phyloP scores from a whole-genome alignment of 2,113 vertebrate species.

The Amblyornis subalaris region DNA sequence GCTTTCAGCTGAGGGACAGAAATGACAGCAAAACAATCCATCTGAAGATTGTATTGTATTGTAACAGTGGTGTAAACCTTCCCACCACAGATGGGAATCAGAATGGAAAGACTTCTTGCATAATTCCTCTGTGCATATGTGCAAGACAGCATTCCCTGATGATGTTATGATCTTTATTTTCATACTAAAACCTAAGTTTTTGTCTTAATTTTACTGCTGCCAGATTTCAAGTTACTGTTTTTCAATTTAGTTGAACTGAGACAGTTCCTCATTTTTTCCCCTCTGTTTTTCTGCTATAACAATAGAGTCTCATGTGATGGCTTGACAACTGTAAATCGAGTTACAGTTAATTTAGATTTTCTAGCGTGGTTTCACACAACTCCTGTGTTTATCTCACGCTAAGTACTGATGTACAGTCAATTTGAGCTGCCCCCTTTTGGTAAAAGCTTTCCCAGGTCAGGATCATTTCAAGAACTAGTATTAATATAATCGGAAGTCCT shows the following conservation, averaged over 20 bases:
- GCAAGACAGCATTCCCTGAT: background rate
- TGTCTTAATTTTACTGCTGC: background rate
- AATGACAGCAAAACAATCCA: background rate
- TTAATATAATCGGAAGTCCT: background rate
- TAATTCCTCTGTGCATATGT: background rate
- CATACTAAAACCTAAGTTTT: background rate
- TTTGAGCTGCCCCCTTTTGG: background rate
- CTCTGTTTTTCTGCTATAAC: background rate
- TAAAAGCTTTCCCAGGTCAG: background rate
- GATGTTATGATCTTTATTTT: background rate
- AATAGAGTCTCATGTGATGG: background rate
- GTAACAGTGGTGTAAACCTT: background rate
- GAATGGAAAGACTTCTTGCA: background rate
- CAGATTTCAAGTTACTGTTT: background rate
- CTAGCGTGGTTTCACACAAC: background rate
- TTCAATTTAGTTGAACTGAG: background rate
- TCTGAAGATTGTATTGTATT: background rate
- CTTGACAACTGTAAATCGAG: background rate
- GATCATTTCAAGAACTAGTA: background rate
- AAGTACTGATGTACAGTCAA: background rate
- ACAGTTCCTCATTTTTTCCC: background rate
- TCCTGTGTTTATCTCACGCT: background rate
- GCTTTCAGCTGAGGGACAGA: background rate
- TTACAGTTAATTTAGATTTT: background rate
- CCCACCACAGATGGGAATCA: fast-evolving